Conservation (phyloP, 2,888 invertebrate genomes). For the Escarpia spicata region DNA sequence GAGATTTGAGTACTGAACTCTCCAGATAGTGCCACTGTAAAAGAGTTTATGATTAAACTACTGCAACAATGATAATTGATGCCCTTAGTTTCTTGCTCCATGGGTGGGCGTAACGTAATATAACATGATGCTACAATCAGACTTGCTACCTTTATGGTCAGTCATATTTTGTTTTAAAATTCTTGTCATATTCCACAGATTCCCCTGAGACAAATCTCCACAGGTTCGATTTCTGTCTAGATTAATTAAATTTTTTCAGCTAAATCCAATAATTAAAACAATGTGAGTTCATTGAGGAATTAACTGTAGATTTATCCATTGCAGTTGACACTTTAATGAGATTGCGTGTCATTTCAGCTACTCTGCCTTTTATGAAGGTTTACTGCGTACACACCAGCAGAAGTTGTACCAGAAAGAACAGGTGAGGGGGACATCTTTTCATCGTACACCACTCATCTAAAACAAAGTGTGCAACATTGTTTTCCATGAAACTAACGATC, state of each 20-base stretch:
- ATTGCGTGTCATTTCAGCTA: slow-evolving; percentile 49
- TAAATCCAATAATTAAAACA: not conserved
- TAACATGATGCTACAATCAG: too few species aligned
- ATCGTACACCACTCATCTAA: not conserved
- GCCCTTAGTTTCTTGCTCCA: too few species aligned
- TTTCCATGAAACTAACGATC: not conserved
- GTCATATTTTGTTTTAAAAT: too few species aligned
- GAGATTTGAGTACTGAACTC: too few species aligned
- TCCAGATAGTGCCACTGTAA: too few species aligned
- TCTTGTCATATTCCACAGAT: too few species aligned
- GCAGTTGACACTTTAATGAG: not conserved
- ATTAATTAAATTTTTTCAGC: not conserved
- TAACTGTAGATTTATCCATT: not conserved
- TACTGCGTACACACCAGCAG: slow-evolving; percentile 59
- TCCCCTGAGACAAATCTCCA: too few species aligned
- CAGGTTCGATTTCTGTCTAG: not conserved
- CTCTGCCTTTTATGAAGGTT: slow-evolving; percentile 64
- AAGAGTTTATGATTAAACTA: too few species aligned
- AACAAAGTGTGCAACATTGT: not conserved
- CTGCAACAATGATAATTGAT: too few species aligned
- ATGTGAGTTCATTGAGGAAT: not conserved
- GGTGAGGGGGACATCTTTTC: slow-evolving; percentile 42
- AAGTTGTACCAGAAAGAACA: slow-evolving; percentile 60
- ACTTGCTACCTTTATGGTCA: too few species aligned
- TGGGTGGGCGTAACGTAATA: too few species aligned